Percentiles rank a stretch among this genome's conserved stretches.
phyloP scores from a whole-genome alignment of 2,888 invertebrate genomes.

The Scaptomyza parva region DNA sequence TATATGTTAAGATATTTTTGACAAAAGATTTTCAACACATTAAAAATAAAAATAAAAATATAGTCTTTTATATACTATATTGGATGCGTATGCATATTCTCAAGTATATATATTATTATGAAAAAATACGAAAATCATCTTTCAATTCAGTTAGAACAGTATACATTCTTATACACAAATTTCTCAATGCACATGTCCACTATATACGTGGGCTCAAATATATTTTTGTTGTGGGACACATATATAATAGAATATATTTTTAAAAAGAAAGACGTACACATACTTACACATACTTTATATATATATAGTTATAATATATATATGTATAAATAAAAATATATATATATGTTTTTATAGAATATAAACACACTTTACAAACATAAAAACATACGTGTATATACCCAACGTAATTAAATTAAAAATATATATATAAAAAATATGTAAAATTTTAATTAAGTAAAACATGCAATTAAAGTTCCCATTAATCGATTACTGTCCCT shows the following conservation, averaged over 20 bases:
- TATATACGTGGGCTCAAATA: background rate
- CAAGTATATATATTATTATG: conserved; percentile 11
- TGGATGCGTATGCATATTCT: background rate
- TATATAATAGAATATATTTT: conserved; percentile 9
- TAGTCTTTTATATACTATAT: conserved; percentile 17
- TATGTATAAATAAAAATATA: background rate
- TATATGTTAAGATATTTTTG: conserved; percentile 36
- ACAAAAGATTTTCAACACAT: conserved; percentile 43
- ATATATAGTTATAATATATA: background rate
- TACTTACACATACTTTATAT: background rate
- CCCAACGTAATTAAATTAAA: too few relatives aligned
- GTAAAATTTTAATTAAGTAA: too few relatives aligned
- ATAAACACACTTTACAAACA: too few relatives aligned
- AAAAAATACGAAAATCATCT: conserved; percentile 6
- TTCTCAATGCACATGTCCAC: background rate
- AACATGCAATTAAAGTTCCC: too few relatives aligned
- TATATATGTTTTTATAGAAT: too few relatives aligned
- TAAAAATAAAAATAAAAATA: conserved; percentile 46
- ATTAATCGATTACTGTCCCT: too few relatives aligned
- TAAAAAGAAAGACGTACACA: background rate
- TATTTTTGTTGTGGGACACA: conserved; percentile 9
- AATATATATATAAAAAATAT: too few relatives aligned
- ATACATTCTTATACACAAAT: background rate
- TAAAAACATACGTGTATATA: too few relatives aligned
- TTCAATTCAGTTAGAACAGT: conserved; percentile 13